These are phyloP conservation scores for Polydrusus tereticollis DNA, from an alignment of 2,888 invertebrate species.

Conservation along the genomic window DNA sequence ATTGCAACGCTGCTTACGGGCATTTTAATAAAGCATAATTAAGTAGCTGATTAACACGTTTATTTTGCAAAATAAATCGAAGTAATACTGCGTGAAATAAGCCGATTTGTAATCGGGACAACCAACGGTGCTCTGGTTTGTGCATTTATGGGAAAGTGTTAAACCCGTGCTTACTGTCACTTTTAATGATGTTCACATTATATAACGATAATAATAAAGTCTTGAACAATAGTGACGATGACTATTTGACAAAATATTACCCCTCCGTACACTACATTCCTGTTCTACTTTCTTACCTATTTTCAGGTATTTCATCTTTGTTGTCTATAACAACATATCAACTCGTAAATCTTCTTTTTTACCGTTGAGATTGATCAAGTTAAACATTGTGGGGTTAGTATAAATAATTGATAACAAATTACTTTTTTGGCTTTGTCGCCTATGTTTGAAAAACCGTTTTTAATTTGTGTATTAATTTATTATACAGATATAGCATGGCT, in stretches of 20 bases:
- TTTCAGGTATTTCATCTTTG: too few relatives aligned
- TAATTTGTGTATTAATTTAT: not conserved
- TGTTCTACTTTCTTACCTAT: too few relatives aligned
- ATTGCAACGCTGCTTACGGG: not conserved
- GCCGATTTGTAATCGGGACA: not conserved
- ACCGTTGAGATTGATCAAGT: not conserved
- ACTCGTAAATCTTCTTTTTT: too few relatives aligned
- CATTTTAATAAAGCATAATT: not conserved
- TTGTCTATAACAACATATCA: too few relatives aligned
- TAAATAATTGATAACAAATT: not conserved
- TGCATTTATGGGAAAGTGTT: not conserved
- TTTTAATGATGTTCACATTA: slow-evolving; percentile 10
- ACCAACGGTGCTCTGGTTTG: not conserved
- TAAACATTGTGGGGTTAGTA: not conserved
- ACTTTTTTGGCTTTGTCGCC: not conserved
- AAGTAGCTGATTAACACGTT: slow-evolving; percentile 1
- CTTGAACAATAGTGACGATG: too few relatives aligned
- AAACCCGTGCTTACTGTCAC: not conserved
- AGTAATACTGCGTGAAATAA: slow-evolving; percentile 18
- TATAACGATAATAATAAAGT: too few relatives aligned
- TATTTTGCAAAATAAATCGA: slow-evolving; percentile 4
- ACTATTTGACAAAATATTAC: too few relatives aligned
- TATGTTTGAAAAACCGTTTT: not conserved
- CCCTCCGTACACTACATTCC: too few relatives aligned
- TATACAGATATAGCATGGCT: slow-evolving; percentile 8